Conservation (phyloP, 2,888 invertebrate species). For the Archips xylosteana region DNA sequence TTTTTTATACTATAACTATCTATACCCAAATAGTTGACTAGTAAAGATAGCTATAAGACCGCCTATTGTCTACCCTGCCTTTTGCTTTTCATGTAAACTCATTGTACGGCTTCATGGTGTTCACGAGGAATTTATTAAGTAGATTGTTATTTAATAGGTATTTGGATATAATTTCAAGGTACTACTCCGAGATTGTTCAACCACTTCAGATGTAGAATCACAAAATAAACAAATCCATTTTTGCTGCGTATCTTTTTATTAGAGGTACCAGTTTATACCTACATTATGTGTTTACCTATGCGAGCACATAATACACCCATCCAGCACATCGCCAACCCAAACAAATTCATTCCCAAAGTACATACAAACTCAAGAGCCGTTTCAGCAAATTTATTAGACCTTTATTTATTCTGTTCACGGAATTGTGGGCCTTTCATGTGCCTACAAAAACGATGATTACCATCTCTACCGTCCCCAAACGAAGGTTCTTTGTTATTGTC, state of each 20-base stretch:
- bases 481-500: constrained; percentile 84
- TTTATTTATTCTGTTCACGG: constrained; percentile 56
- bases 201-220: no score
- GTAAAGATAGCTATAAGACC: no score
- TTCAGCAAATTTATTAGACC: constrained; percentile 59
- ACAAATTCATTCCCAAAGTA: constrained; percentile 41
- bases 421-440: constrained; percentile 63
- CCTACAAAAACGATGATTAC: constrained; percentile 76
- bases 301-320: neutral
- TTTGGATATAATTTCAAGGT: no score
- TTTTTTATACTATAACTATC: no score
- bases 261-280: no score
- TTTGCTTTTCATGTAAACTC: no score
- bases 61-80: no score
- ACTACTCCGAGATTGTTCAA: no score
- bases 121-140: no score
- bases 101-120: no score
- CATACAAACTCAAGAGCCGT: constrained; percentile 52
- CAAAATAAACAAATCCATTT: neutral
- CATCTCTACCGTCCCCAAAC: constrained; percentile 73
- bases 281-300: neutral
- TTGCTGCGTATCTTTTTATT: neutral
- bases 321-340: constrained; percentile 30
- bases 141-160: no score
- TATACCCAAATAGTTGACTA: no score